These are phyloP conservation scores for Proterorhinus semilunaris DNA, from an alignment of 2,113 vertebrate genomes.

Conservation along the genomic window DNA sequence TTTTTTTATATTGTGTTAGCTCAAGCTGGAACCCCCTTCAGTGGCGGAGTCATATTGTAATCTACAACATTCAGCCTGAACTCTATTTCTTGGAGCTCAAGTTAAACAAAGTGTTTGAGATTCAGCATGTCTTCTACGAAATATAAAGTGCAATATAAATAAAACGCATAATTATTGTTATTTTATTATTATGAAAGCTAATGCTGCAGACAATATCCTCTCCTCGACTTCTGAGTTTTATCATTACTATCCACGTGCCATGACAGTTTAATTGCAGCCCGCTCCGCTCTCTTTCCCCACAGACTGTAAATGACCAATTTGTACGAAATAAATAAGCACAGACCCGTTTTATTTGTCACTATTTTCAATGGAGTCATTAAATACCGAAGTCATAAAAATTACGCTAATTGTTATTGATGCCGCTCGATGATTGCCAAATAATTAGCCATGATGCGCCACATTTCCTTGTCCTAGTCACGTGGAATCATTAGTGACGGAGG, in stretches of 20 bases:
- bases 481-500: slow-evolving; percentile 41
- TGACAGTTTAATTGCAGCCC: slow-evolving; percentile 25
- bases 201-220: slow-evolving; percentile 1
- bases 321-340: slow-evolving; percentile 56
- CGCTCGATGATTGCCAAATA: slow-evolving; percentile 70
- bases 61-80: no score
- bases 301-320: slow-evolving; percentile 60
- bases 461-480: slow-evolving; percentile 65
- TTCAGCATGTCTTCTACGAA: no score
- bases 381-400: slow-evolving; percentile 57
- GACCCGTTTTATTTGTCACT: slow-evolving; percentile 64
- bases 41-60: no score
- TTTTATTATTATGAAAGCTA: not conserved
- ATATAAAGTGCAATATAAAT: no score
- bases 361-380: slow-evolving; percentile 65
- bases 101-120: no score
- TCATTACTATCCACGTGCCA: slow-evolving; percentile 13
- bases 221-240: not conserved
- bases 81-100: no score
- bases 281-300: slow-evolving; percentile 33
- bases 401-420: slow-evolving; percentile 73
- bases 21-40: no score
- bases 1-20: no score
- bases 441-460: slow-evolving; percentile 66
- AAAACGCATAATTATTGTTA: no score